Conservation (phyloP, 2,888 invertebrate genomes). For the Sisyra terminalis region DNA sequence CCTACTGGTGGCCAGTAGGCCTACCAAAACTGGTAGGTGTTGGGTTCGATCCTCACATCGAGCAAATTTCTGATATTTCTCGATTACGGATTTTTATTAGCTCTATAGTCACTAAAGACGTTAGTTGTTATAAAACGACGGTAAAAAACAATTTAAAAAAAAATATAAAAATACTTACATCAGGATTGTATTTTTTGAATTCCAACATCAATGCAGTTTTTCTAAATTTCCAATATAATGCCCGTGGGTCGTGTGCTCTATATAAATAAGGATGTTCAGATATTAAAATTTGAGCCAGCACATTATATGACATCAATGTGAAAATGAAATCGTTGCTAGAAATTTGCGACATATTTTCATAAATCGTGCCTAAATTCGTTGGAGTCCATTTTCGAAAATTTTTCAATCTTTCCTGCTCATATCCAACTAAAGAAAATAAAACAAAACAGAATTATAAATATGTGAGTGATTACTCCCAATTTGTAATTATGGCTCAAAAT, state of each 20-base stretch:
- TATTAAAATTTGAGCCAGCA: constrained; percentile 69
- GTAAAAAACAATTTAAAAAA: background rate
- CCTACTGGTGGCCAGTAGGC: no score
- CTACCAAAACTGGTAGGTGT: no score
- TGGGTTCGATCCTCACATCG: no score
- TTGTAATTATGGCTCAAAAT: no score
- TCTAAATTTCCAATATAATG: constrained; percentile 56
- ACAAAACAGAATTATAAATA: background rate
- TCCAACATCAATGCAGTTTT: constrained; percentile 37
- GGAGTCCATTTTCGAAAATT: constrained; percentile 6
- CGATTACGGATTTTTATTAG: no score
- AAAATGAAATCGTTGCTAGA: constrained; percentile 33
- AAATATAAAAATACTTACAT: constrained; percentile 29
- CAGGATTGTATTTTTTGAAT: constrained; percentile 36
- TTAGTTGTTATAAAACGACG: background rate
- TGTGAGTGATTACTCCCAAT: no score
- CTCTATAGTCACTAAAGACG: constrained; percentile 6
- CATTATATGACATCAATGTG: constrained; percentile 70
- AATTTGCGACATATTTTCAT: background rate
- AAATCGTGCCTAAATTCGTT: constrained; percentile 1
- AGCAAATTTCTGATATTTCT: no score
- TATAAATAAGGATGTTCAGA: constrained; percentile 61
- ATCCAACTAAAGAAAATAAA: constrained; percentile 3
- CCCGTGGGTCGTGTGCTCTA: constrained; percentile 32
- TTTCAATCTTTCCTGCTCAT: constrained; percentile 4